Evolutionary conservation across 2,113 vertebrate species (phyloP), one percentile per base, ranked within the genome.

Genomic region (Microtus montanus): DNA sequence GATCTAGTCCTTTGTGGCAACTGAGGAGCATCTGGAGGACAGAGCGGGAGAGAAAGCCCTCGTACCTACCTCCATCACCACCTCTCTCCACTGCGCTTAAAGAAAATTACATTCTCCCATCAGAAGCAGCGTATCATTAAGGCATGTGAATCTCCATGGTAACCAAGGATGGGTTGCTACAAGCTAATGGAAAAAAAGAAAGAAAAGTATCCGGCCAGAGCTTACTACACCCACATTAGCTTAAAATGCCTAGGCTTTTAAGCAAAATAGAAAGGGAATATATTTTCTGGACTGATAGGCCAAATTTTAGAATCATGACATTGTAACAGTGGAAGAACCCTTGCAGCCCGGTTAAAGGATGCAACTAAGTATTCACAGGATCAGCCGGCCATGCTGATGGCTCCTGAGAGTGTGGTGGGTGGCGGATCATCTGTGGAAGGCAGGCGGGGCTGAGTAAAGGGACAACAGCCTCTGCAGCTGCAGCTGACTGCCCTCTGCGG

Each of bases 111-210:
- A 95, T 93, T 89, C 88, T 87, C 92, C 1, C 0, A 94, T 88
- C 2, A 0, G 75, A 30, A 95, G 89, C 90, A 94, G 82, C 30
- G 1, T 58, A 54, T 64, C 87, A 95, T 92, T 97, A 90, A 90
- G 84, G 75, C 64, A 73, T 96, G 68, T 49, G 83, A 90, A 94
- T 96, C 97, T 96, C 96, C 92, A 93, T 87, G 95, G 96, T 68
- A 98, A 97, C 86, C 5, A 66, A 88, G 95, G 87, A 86, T 44
- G 4, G 0, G 78, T 93, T 79, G 91, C 64, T 93, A 80, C 94
- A 91, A 97, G 92, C 78, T 70, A 95, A 92, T 54, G 64, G 89
- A 64, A 64, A 89, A 92, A 89, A 92, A 91, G 80, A 95, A 95
- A 95, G 89, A 96, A 82, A 93, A 88, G 80, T 90, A 35, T 68